Conservation (phyloP, 2,113 vertebrate genomes). For the Pycnonotus jocosus region DNA sequence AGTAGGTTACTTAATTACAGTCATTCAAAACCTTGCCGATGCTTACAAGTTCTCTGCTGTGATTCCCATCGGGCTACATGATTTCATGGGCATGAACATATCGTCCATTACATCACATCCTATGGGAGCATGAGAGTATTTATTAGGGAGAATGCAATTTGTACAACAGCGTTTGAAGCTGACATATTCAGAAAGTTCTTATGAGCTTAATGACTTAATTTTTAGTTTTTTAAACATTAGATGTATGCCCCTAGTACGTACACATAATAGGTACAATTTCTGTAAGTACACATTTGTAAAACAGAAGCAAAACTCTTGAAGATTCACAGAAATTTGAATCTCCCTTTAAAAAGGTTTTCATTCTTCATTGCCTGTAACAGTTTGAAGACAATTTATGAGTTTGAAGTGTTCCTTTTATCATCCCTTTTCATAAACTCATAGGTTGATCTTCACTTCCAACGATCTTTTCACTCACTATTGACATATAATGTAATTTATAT, state of each 20-base stretch:
- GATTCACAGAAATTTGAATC: background rate
- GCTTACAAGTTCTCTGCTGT: background rate
- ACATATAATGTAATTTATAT: background rate
- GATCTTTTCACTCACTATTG: background rate
- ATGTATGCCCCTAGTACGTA: background rate
- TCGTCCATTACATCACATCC: constrained; percentile 1
- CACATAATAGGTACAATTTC: background rate
- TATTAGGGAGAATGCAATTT: background rate
- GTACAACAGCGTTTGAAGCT: background rate
- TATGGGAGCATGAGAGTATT: background rate
- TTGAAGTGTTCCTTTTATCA: background rate
- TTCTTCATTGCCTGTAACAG: background rate
- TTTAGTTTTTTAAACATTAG: background rate
- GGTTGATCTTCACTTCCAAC: background rate
- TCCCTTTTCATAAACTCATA: background rate
- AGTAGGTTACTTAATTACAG: constrained; percentile 45
- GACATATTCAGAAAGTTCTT: background rate
- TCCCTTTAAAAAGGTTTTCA: background rate
- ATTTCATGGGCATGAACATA: background rate
- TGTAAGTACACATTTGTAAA: background rate
- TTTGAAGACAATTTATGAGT: background rate
- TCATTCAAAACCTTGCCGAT: background rate
- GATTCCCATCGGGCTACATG: background rate
- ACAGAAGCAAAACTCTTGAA: background rate
- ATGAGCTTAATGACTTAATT: background rate